These are phyloP conservation scores for Selenia dentaria DNA, from an alignment of 2,888 invertebrate genomes.

Conservation along the genomic window DNA sequence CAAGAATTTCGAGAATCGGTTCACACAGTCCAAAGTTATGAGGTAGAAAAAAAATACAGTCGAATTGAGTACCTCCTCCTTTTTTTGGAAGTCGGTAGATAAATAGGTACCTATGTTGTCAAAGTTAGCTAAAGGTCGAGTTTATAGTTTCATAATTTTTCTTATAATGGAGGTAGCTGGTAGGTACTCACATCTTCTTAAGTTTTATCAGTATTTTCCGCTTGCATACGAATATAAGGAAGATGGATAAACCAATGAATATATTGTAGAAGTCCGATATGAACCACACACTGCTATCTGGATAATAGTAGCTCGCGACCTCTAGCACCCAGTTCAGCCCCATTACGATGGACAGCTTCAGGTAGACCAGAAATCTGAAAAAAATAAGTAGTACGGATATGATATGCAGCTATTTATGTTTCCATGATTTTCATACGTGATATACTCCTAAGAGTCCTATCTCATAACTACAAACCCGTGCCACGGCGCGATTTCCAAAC, in stretches of 20 bases:
- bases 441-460: too few relatives aligned
- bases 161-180: too few relatives aligned
- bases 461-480: too few relatives aligned
- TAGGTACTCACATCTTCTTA: slow-evolving; percentile 46
- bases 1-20: too few relatives aligned
- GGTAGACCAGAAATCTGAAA: slow-evolving; percentile 63
- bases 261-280: slow-evolving; percentile 64
- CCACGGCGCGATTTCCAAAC: too few relatives aligned
- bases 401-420: too few relatives aligned
- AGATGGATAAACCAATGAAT: slow-evolving; percentile 63
- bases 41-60: not conserved
- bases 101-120: too few relatives aligned
- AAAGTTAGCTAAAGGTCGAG: too few relatives aligned
- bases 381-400: too few relatives aligned
- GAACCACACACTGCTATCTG: slow-evolving; percentile 51
- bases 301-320: slow-evolving; percentile 56
- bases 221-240: slow-evolving; percentile 71
- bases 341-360: slow-evolving; percentile 70
- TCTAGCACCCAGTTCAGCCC: slow-evolving; percentile 73
- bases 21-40: not conserved
- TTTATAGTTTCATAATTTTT: not conserved
- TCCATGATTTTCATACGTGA: too few relatives aligned
- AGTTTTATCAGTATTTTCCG: slow-evolving; percentile 56
- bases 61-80: too few relatives aligned
- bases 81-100: too few relatives aligned